These are phyloP conservation scores for Acrocephalus kingi DNA, from an alignment of 2,113 vertebrate species.

Conservation along the genomic window DNA sequence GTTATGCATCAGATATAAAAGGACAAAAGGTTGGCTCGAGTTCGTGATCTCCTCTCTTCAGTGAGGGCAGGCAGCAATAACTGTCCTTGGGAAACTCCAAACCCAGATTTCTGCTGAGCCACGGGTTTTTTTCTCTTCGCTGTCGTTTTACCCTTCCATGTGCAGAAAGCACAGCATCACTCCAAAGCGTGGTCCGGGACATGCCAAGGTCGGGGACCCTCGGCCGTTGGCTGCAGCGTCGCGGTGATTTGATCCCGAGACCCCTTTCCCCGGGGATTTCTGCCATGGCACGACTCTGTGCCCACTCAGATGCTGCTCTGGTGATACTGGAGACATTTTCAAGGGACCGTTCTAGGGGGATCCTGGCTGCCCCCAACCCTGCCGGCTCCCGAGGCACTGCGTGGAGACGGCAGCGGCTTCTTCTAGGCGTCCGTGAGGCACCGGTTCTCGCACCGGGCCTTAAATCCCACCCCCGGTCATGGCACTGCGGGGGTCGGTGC, in stretches of 20 bases:
- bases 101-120: not conserved
- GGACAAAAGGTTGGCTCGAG: constrained; percentile 53
- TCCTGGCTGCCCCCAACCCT: not conserved
- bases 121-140: not conserved
- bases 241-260: fast-evolving
- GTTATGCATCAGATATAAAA: constrained; percentile 44
- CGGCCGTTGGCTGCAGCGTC: not conserved
- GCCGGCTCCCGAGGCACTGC: not conserved
- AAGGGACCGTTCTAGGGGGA: no score
- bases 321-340: not conserved
- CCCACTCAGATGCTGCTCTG: not conserved
- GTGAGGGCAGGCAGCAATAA: not conserved
- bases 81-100: not conserved
- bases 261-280: fast-evolving
- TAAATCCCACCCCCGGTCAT: not conserved
- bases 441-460: not conserved
- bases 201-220: not conserved
- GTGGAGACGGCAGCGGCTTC: not conserved
- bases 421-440: no score
- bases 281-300: fast-evolving
- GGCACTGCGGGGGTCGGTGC: not conserved
- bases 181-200: not conserved
- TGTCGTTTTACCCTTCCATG: not conserved
- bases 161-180: not conserved
- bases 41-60: not conserved